phyloP scores from a whole-genome alignment of 1,140 invertebrate genomes.

The Drosophila miranda region DNA sequence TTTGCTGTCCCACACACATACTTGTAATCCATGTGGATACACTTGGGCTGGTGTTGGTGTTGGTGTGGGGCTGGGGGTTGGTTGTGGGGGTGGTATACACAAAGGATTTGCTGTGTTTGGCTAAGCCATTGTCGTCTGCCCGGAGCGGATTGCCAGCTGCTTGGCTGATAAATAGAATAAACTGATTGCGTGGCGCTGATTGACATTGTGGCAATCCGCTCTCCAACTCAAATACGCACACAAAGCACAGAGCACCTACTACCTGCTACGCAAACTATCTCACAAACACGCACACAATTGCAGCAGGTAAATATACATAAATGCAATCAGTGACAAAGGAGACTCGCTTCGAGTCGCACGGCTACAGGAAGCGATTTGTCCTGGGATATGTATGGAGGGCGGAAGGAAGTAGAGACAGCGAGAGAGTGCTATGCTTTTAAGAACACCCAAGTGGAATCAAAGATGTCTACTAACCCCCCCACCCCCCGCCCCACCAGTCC shows the following conservation, averaged over 20 bases:
- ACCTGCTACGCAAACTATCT: not conserved
- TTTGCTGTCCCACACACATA: slow-evolving; percentile 24
- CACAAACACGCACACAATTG: slow-evolving; percentile 37
- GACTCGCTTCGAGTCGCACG: not conserved
- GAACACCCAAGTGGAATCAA: slow-evolving; percentile 14
- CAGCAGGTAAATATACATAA: slow-evolving; percentile 40
- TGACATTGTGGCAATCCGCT: slow-evolving; percentile 63
- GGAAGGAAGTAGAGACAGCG: slow-evolving; percentile 22
- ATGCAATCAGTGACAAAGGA: slow-evolving; percentile 64
- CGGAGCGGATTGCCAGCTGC: slow-evolving; percentile 65
- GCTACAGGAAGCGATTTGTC: slow-evolving; percentile 43
- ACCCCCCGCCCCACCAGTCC: not conserved
- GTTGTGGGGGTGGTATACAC: slow-evolving; percentile 23
- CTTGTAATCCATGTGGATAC: not conserved
- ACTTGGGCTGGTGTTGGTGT: too few species aligned
- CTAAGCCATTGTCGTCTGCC: slow-evolving; percentile 42
- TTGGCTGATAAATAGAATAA: slow-evolving; percentile 75
- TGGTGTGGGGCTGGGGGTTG: too few species aligned
- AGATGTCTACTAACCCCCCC: slow-evolving; percentile 21
- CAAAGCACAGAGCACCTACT: not conserved
- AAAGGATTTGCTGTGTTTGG: slow-evolving; percentile 37
- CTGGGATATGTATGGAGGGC: slow-evolving; percentile 35
- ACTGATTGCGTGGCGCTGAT: slow-evolving; percentile 71
- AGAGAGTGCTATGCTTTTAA: slow-evolving; percentile 5
- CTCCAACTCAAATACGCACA: slow-evolving; percentile 13